Base-by-base conservation (phyloP, 2,888 invertebrate species). In the Diaprepes abbreviatus region DNA sequence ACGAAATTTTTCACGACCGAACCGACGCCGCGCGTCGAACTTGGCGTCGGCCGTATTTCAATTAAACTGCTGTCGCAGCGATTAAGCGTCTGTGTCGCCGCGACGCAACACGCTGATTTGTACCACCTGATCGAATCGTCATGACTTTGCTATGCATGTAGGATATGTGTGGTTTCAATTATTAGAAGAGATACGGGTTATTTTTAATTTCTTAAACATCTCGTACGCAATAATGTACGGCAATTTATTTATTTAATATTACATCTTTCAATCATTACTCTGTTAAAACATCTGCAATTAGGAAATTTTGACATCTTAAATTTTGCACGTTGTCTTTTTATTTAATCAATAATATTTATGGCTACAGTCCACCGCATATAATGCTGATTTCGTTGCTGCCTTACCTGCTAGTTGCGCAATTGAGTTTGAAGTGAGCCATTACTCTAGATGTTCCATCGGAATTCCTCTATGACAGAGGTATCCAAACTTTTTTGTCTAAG, bases 101-200 rank as follows among this genome's bases (percentile, higher is more conserved):
- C 63, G 68, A 68, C 68, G 68, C 68, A 63, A 48, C 68, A 63
- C 35, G 50, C 55, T 40, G 31, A 60, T 67, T 55, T 60, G 67
- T 54, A 24, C 60, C 64, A 64, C 64, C 55, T 64, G 54, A 64
- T 64, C 55, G 55, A 67, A 67, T 54, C 67, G 60, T 67, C 67
- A 67, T 52, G 24, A 40, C 38, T 40, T 54, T 21, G 19, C 40
- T 28, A 31, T 50, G 48, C 10, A 28, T 40, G 28, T 36, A 54
- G 43, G 19, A 50, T 48, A 24, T 50, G 28, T 28, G 43, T 24
- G 48, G 7, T 31, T 28, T 31, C 16, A 50, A 28, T 28, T 31
- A 28, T 50, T 24, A 12, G 43, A 10, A 24, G 12, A 45, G 24
- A 28, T 24, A 6, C 3, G 12, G 12, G 24, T 28, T 24, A 50